Base-by-base conservation (phyloP, 2,797 vertebrate species). In the Rousettus madagascariensis region DNA sequence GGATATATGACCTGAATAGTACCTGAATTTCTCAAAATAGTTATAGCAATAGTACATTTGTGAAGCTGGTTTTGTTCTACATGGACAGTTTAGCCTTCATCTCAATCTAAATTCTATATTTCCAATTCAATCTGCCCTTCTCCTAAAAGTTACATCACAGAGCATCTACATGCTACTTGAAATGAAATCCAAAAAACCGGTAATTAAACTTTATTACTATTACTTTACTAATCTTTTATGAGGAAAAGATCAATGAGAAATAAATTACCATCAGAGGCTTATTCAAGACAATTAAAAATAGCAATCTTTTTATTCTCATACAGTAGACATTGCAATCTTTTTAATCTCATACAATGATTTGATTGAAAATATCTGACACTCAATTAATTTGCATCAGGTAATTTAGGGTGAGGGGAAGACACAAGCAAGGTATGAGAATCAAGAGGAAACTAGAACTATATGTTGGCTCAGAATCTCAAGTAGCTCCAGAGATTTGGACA, bases 331-430 rank as follows among this genome's bases (percentile, higher is more conserved):
- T 69, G 90, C 36, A 69, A 83, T 74, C 43, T 80, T 74, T 86
- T 83, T 68, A 53, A 80, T 91, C 22, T 79, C 66, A 77, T 55
- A 74, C 69, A 75, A 19, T 79, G 26, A 78, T 43, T 83, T 95
- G 83, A 82, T 66, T 59, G 86, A 66, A 91, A 86, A 95, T 26
- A 78, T 63, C 46, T 87, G 51, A 85, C 83, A 82, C n/a, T 9
- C 46, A 74, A 5, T 22, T 36, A 86, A 74, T 86, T 80, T 80
- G 53, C 84, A 9, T 63, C 30, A 91, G 85, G 75, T 51, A 49
- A 84, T 78, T n/a, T 77, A 28, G 63, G 38, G 46, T 36, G 20
- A 33, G 16, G 33, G 30, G 36, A 53, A 20, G 19, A 59, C 11
- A 41, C 2, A 43, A 41, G 15, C 2, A 43, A 68, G 43, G 75